A percentile compares a stretch with the other conserved stretches of the same genome.
Conservation (phyloP, 2,113 vertebrate species). For the Ploceus nigricollis region DNA sequence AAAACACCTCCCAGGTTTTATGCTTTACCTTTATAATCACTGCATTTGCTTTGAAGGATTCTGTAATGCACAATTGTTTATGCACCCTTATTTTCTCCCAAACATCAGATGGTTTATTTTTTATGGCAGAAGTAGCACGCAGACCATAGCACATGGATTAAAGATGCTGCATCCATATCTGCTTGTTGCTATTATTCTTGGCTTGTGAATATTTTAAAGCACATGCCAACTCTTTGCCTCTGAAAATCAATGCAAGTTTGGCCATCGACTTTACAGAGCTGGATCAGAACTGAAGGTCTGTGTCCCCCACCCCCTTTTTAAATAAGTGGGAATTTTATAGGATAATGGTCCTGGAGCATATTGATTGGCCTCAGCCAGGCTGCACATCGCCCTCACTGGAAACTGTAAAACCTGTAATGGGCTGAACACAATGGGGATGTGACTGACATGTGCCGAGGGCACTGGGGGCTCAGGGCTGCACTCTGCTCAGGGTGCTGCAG, state of each 20-base stretch:
- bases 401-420: conserved; percentile 32
- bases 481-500: neutral
- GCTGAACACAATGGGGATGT: neutral
- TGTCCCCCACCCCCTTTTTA: conserved; percentile 16
- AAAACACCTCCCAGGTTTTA: neutral
- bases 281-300: conserved; percentile 21
- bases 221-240: neutral
- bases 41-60: neutral
- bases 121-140: neutral
- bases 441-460: neutral
- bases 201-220: conserved; percentile 37
- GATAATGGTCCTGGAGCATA: conserved; percentile 45
- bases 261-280: conserved; percentile 23
- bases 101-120: neutral
- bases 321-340: conserved; percentile 58
- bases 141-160: neutral
- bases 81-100: neutral
- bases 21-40: neutral
- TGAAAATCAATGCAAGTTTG: conserved; percentile 54
- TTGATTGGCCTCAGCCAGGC: conserved; percentile 52
- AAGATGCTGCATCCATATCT: neutral
- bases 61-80: neutral
- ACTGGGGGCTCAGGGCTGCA: neutral
- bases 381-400: neutral
- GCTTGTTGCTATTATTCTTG: neutral